Evolutionary conservation across 2,113 vertebrate species (phyloP).

Genomic region (Trematomus loennbergii): DNA sequence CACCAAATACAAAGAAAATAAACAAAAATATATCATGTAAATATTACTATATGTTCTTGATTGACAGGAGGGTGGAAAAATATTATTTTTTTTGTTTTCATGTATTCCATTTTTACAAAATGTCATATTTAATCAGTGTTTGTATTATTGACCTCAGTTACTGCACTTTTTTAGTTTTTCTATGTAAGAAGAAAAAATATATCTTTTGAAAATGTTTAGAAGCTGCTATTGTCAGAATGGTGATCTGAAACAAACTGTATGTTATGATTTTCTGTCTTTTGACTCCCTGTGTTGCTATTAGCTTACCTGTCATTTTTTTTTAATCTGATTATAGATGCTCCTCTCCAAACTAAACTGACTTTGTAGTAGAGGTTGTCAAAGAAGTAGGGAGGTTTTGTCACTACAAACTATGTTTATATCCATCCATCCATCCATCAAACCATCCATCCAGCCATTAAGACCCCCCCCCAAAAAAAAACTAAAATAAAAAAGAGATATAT

Average conservation of each 20-base stretch:
- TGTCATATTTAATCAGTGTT: slow-evolving; percentile 88
- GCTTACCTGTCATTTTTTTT: slow-evolving; percentile 67
- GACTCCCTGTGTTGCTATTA: slow-evolving; percentile 72
- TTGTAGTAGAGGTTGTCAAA: slow-evolving; percentile 37
- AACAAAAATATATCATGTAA: slow-evolving; percentile 63
- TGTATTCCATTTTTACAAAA: slow-evolving; percentile 78
- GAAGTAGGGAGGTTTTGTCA: slow-evolving; percentile 43
- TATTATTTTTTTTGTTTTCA: slow-evolving; percentile 56
- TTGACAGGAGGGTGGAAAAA: slow-evolving; percentile 42
- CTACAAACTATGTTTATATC: slow-evolving; percentile 34
- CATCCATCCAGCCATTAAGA: background rate
- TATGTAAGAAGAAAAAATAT: slow-evolving; percentile 81
- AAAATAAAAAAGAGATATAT: background rate
- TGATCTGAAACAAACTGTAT: slow-evolving; percentile 74
- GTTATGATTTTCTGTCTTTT: slow-evolving; percentile 63
- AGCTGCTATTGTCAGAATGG: slow-evolving; percentile 90
- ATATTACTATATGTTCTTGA: slow-evolving; percentile 61
- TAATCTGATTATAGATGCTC: slow-evolving; percentile 38
- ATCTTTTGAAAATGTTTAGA: slow-evolving; percentile 80
- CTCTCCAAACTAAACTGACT: slow-evolving; percentile 36
- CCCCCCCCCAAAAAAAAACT: background rate
- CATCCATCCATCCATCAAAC: slow-evolving; percentile 26
- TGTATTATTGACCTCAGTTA: slow-evolving; percentile 91
- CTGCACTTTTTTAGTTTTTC: slow-evolving; percentile 89
- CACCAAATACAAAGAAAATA: slow-evolving; percentile 49